Conservation (phyloP, 1,140 invertebrate species). For the Drosophila erecta region DNA sequence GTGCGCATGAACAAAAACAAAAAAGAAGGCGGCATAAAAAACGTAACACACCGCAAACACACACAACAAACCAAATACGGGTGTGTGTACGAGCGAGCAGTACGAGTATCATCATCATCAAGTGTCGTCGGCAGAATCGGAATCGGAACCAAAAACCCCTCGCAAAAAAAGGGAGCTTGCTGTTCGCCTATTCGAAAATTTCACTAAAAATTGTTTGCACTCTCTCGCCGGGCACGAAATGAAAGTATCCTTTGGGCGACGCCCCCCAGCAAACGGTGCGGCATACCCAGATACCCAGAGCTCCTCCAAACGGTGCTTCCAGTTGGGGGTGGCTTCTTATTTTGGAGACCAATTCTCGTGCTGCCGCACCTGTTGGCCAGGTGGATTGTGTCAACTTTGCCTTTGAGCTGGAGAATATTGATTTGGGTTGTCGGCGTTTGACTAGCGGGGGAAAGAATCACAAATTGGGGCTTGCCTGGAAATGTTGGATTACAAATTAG, state of each 20-base stretch:
- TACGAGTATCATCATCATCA: conserved; percentile 63
- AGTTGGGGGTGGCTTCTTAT: not conserved
- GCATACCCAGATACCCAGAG: not conserved
- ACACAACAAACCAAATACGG: conserved; percentile 45
- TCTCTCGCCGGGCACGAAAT: conserved; percentile 80
- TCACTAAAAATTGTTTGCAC: conserved; percentile 85
- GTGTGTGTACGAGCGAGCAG: conserved; percentile 48
- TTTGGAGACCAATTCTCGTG: conserved; percentile 8
- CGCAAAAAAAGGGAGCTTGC: conserved; percentile 62
- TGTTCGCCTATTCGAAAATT: conserved; percentile 85
- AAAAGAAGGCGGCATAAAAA: conserved; percentile 21
- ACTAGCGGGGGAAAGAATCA: not conserved
- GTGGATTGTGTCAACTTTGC: conserved; percentile 42
- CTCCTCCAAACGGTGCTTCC: conserved; percentile 4
- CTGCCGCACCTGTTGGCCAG: conserved; percentile 39
- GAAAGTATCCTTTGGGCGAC: conserved; percentile 76
- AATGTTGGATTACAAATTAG: too few relatives aligned
- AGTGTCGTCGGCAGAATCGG: conserved; percentile 45
- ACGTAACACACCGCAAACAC: conserved; percentile 55
- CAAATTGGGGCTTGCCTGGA: too few relatives aligned
- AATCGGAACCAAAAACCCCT: conserved; percentile 45
- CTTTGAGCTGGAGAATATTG: conserved; percentile 10
- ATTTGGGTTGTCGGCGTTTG: conserved; percentile 13
- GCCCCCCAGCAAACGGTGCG: conserved; percentile 8
- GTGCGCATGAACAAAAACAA: conserved; percentile 56